Evolutionary conservation across 2,113 vertebrate species (phyloP).

Genomic region (Campylomormyrus tamandua): DNA sequence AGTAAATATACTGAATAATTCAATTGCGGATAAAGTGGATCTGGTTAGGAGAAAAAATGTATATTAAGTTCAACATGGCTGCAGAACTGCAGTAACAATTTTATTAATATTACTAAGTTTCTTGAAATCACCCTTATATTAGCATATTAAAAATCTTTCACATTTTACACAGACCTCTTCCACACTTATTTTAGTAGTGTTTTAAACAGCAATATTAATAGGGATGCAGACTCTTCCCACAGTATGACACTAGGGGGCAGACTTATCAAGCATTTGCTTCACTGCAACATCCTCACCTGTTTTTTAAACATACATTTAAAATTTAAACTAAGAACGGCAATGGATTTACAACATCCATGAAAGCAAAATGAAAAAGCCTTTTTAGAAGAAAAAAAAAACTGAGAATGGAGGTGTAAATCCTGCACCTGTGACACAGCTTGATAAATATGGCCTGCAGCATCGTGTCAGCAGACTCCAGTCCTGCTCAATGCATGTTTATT

Average conservation of each 20-base stretch:
- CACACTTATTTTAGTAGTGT: not conserved
- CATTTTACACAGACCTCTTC: not conserved
- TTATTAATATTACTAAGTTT: not conserved
- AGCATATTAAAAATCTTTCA: not conserved
- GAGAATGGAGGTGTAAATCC: not conserved
- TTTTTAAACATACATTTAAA: not conserved
- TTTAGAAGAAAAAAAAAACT: not conserved
- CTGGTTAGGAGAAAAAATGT: not conserved
- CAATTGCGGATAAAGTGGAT: not conserved
- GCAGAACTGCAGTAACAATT: not conserved
- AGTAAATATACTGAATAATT: not conserved
- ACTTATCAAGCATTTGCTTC: not conserved
- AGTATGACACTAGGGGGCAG: not conserved
- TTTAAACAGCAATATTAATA: not conserved
- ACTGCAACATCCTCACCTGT: not conserved
- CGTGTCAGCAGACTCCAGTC: slow-evolving; percentile 58
- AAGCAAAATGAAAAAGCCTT: not conserved
- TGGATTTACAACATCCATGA: not conserved
- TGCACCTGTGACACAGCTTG: slow-evolving; percentile 22
- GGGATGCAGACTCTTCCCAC: not conserved
- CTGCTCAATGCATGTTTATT: slow-evolving; percentile 61
- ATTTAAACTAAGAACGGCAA: slow-evolving; percentile 23
- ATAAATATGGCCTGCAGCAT: slow-evolving; percentile 43
- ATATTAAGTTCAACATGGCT: not conserved
- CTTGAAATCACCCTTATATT: slow-evolving; percentile 3